phyloP scores from a whole-genome alignment of 2,797 vertebrate species.

The Peromyscus aztecus region DNA sequence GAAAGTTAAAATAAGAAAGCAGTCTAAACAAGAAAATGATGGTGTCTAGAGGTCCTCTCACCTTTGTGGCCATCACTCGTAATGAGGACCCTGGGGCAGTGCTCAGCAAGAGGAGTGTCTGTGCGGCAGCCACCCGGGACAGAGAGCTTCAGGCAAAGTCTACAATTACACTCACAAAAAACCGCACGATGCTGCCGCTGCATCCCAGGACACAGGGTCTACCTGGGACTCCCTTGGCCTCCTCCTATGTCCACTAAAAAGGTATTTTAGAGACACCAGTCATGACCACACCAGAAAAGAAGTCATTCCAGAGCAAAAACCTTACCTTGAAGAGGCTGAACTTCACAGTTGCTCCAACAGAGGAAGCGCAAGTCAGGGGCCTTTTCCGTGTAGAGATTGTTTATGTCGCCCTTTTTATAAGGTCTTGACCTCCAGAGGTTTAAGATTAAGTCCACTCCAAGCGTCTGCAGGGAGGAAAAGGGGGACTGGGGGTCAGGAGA shows the following conservation, averaged over 20 bases:
- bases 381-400: conserved; percentile 82
- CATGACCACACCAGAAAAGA: conserved; percentile 65
- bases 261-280: conserved; percentile 70
- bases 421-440: conserved; percentile 85
- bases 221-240: conserved; percentile 27
- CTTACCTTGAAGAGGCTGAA: conserved; percentile 84
- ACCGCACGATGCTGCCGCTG: neutral
- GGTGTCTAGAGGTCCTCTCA: conserved; percentile 30
- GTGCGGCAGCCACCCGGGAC: neutral
- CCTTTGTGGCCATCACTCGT: neutral
- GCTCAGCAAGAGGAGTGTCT: neutral
- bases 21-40: conserved; percentile 71
- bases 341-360: conserved; percentile 79
- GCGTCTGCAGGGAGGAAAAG: conserved; percentile 88
- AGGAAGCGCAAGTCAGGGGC: conserved; percentile 86
- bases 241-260: conserved; percentile 59
- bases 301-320: conserved; percentile 53
- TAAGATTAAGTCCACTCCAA: conserved; percentile 88
- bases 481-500: conserved; percentile 59
- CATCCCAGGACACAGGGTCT: neutral
- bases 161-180: neutral
- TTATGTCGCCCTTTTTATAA: conserved; percentile 87
- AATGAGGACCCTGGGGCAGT: neutral
- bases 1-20: conserved; percentile 67
- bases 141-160: conserved; percentile 65